Conservation (phyloP, 2,113 vertebrate species). For the Ictalurus punctatus region DNA sequence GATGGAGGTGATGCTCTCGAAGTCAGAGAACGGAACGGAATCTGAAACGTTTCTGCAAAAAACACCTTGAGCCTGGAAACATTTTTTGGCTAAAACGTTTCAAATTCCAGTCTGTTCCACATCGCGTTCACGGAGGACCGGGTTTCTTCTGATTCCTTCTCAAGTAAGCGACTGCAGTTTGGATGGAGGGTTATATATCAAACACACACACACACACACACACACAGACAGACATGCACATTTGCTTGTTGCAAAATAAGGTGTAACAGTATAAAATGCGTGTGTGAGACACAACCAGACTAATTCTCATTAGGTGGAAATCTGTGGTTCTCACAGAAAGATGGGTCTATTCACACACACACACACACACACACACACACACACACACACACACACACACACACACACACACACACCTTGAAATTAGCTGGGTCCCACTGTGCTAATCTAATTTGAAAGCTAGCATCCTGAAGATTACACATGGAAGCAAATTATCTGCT, state of each 20-base stretch:
- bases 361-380: background rate
- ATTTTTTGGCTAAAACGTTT: conserved; percentile 85
- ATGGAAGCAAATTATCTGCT: conserved; percentile 9
- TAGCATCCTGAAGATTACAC: background rate
- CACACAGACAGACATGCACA: background rate
- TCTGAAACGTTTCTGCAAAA: conserved; percentile 86
- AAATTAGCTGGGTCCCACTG: background rate
- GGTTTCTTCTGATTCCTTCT: background rate
- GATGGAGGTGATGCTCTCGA: conserved; percentile 42
- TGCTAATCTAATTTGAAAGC: conserved; percentile 5
- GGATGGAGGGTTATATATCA: too few relatives aligned
- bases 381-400: too few relatives aligned
- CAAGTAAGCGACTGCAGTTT: background rate
- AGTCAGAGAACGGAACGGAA: conserved; percentile 76
- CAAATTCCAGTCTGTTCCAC: conserved; percentile 79
- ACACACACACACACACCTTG: background rate
- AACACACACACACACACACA: background rate
- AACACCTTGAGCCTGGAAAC: conserved; percentile 78
- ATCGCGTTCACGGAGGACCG: conserved; percentile 2
- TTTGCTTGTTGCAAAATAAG: background rate
- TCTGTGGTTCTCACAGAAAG: background rate
- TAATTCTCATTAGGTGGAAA: background rate
- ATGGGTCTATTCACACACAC: background rate
- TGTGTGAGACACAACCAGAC: background rate
- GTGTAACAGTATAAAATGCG: too few relatives aligned